phyloP scores from a whole-genome alignment of 2,888 invertebrate genomes.

The Lepeophtheirus nordmannii region DNA sequence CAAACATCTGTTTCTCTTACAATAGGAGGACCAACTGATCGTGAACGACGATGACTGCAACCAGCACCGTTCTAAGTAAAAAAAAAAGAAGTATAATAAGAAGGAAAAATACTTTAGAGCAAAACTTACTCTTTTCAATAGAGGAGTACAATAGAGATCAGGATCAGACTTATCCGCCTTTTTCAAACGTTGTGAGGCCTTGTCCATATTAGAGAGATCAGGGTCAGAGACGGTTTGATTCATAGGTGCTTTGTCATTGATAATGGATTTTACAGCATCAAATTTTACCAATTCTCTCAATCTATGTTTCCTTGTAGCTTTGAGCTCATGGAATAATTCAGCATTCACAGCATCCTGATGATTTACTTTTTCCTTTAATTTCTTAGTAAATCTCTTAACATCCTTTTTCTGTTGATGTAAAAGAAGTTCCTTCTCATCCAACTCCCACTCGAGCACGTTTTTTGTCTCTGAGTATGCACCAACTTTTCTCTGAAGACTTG shows the following conservation, averaged over 20 bases:
- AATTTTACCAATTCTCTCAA: conserved; percentile 2
- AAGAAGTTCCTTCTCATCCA: conserved; percentile 39
- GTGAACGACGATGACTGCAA: conserved; percentile 3
- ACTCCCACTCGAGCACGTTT: conserved; percentile 29
- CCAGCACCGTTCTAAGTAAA: not conserved
- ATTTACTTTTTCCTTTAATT: not conserved
- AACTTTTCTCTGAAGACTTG: conserved; percentile 30
- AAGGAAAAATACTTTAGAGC: not conserved
- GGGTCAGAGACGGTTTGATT: conserved; percentile 12
- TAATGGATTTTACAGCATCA: not conserved
- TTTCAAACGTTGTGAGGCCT: not conserved
- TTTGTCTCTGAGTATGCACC: conserved; percentile 32
- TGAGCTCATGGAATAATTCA: conserved; percentile 4
- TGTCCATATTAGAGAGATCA: conserved; percentile 3
- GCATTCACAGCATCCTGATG: conserved; percentile 3
- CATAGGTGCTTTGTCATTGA: not conserved
- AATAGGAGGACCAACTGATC: conserved; percentile 4
- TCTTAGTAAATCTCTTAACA: not conserved
- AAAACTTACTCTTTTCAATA: not conserved
- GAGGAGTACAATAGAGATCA: not conserved
- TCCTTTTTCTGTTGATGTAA: conserved; percentile 36
- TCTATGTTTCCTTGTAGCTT: not conserved
- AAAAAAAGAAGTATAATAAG: not conserved
- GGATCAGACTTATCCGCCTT: conserved; percentile 2
- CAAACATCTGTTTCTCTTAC: not conserved